A percentile compares a stretch with the other conserved stretches of the same genome.
Conservation (phyloP, 1,140 invertebrate species). For the Drosophila parvula region DNA sequence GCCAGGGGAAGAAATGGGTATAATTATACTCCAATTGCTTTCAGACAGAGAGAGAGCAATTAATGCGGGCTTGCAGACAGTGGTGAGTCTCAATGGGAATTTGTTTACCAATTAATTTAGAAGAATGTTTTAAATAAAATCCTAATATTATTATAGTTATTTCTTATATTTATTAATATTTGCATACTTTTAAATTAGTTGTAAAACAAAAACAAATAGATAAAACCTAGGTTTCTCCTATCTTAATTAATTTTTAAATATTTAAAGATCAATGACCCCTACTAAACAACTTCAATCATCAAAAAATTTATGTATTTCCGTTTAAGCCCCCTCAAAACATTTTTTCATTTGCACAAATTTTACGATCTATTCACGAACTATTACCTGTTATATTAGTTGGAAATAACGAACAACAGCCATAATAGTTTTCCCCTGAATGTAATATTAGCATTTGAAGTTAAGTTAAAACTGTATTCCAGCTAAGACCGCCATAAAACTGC, state of each 20-base stretch:
- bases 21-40: conserved; percentile 18
- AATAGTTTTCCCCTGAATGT: neutral
- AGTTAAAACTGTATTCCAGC: neutral
- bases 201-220: too few relatives aligned
- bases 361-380: conserved; percentile 1
- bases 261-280: neutral
- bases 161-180: neutral
- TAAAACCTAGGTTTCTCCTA: neutral
- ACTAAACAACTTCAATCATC: neutral
- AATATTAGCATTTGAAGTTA: neutral
- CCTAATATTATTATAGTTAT: too few relatives aligned
- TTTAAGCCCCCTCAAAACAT: neutral
- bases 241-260: neutral
- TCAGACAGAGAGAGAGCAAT: neutral
- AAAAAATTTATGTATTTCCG: neutral
- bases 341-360: conserved; percentile 3
- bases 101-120: too few relatives aligned
- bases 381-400: neutral
- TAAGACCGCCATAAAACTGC: neutral
- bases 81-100: neutral
- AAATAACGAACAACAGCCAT: neutral
- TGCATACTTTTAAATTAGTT: fast-evolving
- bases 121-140: too few relatives aligned
- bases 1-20: neutral
- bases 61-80: conserved; percentile 14